These are phyloP conservation scores for Oscheius sp. DNA, from an alignment of 2,888 invertebrate species.

Conservation along the genomic window DNA sequence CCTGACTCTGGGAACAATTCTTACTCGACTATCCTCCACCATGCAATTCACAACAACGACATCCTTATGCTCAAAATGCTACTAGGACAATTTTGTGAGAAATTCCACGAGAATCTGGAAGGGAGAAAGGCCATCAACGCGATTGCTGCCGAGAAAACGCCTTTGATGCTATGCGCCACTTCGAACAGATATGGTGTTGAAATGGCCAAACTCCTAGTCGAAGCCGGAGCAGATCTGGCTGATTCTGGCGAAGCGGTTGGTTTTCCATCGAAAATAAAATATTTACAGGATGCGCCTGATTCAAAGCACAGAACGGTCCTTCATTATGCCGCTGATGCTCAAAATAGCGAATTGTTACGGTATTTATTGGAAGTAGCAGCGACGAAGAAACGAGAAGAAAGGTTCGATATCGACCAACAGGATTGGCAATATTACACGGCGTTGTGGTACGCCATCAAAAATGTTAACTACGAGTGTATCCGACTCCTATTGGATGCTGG, in stretches of 20 bases:
- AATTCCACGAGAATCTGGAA: background rate
- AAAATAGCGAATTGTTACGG: background rate
- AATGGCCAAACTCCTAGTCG: slow-evolving; percentile 5
- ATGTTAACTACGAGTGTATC: background rate
- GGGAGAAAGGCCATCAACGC: background rate
- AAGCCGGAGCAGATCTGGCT: slow-evolving; percentile 2
- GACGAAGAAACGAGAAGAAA: background rate
- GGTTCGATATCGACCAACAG: background rate
- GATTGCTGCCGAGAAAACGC: background rate
- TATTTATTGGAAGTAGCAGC: background rate
- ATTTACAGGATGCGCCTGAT: background rate
- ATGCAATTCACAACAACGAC: slow-evolving; percentile 17
- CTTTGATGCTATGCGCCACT: slow-evolving; percentile 13
- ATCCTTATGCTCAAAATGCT: background rate
- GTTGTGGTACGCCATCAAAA: background rate
- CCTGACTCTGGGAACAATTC: too few species aligned
- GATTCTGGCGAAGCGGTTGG: slow-evolving; percentile 2
- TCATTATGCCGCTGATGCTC: background rate
- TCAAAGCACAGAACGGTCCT: slow-evolving; percentile 12
- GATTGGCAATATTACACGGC: background rate
- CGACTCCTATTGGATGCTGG: background rate
- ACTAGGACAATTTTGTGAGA: background rate
- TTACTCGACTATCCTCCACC: slow-evolving; percentile 7
- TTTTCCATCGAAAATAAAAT: background rate
- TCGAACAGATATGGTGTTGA: background rate